Evolutionary conservation across 2,888 invertebrate genomes (phyloP).

Genomic region (Zaprionus lineosus): DNA sequence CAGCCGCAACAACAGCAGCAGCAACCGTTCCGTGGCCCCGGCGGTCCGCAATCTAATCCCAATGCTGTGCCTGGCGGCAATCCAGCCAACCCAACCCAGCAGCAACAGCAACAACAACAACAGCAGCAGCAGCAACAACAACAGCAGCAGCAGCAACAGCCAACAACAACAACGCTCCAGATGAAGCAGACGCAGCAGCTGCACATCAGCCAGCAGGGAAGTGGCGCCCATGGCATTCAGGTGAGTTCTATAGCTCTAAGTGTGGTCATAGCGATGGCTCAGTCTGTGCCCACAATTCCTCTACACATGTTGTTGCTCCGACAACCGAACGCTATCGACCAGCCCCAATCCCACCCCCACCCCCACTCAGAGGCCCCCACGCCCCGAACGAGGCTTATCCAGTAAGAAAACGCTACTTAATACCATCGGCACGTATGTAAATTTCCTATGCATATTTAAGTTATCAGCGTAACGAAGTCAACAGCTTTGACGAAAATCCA

Average conservation of each 20-base stretch:
- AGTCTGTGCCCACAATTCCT: neutral
- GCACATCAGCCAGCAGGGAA: conserved; percentile 91
- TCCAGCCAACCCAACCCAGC: conserved; percentile 65
- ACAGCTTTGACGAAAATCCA: conserved; percentile 70
- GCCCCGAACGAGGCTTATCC: conserved; percentile 49
- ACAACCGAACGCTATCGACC: conserved; percentile 1
- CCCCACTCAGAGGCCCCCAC: too few species aligned
- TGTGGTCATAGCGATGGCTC: neutral
- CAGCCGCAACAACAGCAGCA: conserved; percentile 54
- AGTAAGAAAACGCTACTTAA: conserved; percentile 71
- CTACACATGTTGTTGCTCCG: conserved; percentile 12
- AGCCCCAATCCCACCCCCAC: neutral
- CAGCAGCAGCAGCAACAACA: conserved; percentile 72
- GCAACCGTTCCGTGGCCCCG: conserved; percentile 57
- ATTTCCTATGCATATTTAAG: conserved; percentile 74
- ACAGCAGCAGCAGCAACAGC: conserved; percentile 75
- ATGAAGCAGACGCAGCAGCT: conserved; percentile 94
- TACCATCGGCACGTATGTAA: conserved; percentile 76
- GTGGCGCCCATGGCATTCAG: conserved; percentile 91
- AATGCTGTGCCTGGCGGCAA: conserved; percentile 68
- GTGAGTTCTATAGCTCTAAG: conserved; percentile 83
- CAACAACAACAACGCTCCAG: conserved; percentile 86
- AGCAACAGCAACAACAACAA: conserved; percentile 50
- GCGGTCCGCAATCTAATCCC: conserved; percentile 63
- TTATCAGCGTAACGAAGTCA: conserved; percentile 76